Conservation (phyloP, 2,113 vertebrate species). For the Struthio camelus region DNA sequence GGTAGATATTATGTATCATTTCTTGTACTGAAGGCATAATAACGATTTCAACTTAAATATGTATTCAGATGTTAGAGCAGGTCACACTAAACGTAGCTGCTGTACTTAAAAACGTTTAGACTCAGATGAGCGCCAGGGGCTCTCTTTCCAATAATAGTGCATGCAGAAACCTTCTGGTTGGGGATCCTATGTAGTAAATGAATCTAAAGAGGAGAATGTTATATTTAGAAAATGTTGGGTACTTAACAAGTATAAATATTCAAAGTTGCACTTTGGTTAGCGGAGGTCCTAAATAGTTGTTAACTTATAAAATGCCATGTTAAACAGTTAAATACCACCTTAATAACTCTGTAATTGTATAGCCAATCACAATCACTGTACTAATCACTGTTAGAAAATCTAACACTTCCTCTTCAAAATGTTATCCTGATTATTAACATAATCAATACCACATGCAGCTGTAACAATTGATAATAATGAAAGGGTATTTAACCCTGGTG, state of each 20-base stretch:
- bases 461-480: background rate
- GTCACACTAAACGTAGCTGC: background rate
- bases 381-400: constrained; percentile 20
- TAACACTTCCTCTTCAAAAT: constrained; percentile 11
- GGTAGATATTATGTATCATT: background rate
- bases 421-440: background rate
- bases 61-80: background rate
- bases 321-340: background rate
- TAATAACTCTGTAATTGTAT: background rate
- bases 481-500: background rate
- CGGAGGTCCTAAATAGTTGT: background rate
- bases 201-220: background rate
- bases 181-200: background rate
- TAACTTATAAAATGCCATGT: background rate
- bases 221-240: background rate
- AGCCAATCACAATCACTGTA: background rate
- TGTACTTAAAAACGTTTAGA: background rate
- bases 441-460: constrained; percentile 6
- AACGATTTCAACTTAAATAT: background rate
- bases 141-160: background rate
- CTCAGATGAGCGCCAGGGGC: background rate
- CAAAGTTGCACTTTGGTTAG: rapidly evolving
- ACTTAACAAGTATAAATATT: background rate
- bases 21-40: background rate
- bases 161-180: background rate